A percentile compares a stretch with the other conserved stretches of the same genome.
Conservation (phyloP, 2,797 vertebrate species). For the Aeoliscus strigatus region DNA sequence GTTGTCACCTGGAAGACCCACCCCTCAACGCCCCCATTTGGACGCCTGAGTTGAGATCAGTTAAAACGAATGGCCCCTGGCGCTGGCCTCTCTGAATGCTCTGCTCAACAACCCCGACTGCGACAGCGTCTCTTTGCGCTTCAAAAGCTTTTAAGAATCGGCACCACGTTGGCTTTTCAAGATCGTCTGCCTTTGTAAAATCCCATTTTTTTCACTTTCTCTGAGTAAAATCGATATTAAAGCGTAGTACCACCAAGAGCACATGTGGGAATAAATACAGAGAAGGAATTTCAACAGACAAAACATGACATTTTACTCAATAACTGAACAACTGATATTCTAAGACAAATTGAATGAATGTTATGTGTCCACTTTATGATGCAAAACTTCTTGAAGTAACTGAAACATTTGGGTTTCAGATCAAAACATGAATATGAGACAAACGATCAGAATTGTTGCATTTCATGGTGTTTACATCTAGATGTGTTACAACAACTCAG, state of each 20-base stretch:
- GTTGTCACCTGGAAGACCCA: conserved; percentile 68
- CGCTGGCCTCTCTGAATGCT: conserved; percentile 47
- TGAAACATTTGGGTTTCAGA: too few relatives aligned
- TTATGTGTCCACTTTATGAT: too few relatives aligned
- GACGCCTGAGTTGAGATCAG: conserved; percentile 55
- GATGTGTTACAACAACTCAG: too few relatives aligned
- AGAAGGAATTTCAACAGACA: conserved; percentile 35
- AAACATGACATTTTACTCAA: too few relatives aligned
- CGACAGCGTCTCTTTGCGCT: conserved; percentile 49
- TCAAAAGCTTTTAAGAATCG: conserved; percentile 61
- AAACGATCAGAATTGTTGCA: too few relatives aligned
- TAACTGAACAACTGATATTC: too few relatives aligned
- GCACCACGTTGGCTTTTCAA: conserved; percentile 57
- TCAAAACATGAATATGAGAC: too few relatives aligned
- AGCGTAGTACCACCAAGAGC: conserved; percentile 27
- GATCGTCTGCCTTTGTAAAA: conserved; percentile 44
- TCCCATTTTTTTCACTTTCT: conserved; percentile 41
- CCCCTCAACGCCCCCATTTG: conserved; percentile 34
- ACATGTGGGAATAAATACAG: conserved; percentile 35
- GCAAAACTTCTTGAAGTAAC: too few relatives aligned
- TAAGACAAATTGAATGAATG: too few relatives aligned
- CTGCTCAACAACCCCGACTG: conserved; percentile 49
- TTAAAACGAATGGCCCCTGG: conserved; percentile 66
- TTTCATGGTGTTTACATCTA: too few relatives aligned
- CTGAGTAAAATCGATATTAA: conserved; percentile 52